A percentile compares a stretch with the other conserved stretches of the same genome.
These are phyloP conservation scores for Hedychridium roseum DNA, from an alignment of 2,888 invertebrate species.

Conservation along the genomic window DNA sequence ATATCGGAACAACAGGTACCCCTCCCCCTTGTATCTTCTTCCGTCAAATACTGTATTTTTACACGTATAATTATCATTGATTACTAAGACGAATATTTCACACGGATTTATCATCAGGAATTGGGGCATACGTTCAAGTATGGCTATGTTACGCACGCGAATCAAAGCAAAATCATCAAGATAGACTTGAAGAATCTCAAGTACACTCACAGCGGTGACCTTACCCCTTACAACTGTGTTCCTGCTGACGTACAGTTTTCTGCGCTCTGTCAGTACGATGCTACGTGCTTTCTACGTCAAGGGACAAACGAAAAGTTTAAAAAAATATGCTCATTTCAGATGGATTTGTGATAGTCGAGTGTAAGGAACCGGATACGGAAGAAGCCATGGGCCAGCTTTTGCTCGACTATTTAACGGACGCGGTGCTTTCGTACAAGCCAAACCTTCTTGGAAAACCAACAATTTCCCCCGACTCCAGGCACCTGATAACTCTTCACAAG, in stretches of 20 bases:
- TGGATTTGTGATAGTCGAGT: slow-evolving; percentile 76
- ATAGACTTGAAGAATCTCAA: slow-evolving; percentile 76
- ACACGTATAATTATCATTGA: background rate
- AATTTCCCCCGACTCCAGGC: slow-evolving; percentile 76
- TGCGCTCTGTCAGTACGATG: slow-evolving; percentile 74
- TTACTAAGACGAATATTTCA: background rate
- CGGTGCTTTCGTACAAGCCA: slow-evolving; percentile 71
- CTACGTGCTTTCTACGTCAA: too few relatives aligned
- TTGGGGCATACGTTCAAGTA: slow-evolving; percentile 72
- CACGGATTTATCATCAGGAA: slow-evolving; percentile 61
- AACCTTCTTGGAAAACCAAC: slow-evolving; percentile 72
- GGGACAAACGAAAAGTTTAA: too few relatives aligned
- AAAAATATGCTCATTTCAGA: too few relatives aligned
- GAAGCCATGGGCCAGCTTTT: slow-evolving; percentile 73
- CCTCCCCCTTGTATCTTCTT: background rate
- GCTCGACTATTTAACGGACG: slow-evolving; percentile 77
- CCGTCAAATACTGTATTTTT: background rate
- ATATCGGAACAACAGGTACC: slow-evolving; percentile 69
- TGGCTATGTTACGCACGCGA: slow-evolving; percentile 78
- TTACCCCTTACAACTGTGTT: slow-evolving; percentile 77
- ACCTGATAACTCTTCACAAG: slow-evolving; percentile 73
- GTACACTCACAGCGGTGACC: slow-evolving; percentile 75
- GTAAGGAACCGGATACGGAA: slow-evolving; percentile 72
- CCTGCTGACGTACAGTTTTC: slow-evolving; percentile 76
- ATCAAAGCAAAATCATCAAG: slow-evolving; percentile 77